Evolutionary conservation across 2,888 invertebrate genomes (phyloP).

Genomic region (Epistrophella euchroma): DNA sequence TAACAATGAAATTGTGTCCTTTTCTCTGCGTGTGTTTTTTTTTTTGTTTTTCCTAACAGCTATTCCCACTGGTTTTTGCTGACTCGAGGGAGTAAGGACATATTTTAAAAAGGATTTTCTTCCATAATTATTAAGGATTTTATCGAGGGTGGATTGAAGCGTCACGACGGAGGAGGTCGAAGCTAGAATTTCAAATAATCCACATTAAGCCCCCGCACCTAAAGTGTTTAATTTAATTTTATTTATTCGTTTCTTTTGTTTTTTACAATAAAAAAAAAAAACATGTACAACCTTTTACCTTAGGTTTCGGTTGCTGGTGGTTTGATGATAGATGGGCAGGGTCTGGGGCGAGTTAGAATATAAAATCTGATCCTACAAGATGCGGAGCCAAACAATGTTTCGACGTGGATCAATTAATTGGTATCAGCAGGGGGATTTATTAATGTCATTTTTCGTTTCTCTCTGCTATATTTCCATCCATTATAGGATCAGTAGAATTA

Average conservation of each 20-base stretch:
- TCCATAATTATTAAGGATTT: conserved; percentile 56
- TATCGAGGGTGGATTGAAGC: conserved; percentile 60
- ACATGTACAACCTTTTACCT: not conserved
- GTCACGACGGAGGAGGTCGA: conserved; percentile 10
- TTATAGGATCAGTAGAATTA: not conserved
- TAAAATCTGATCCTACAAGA: not conserved
- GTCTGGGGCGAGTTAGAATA: not conserved
- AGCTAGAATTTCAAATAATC: conserved; percentile 6
- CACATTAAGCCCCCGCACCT: conserved; percentile 5
- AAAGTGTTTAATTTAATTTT: conserved; percentile 32
- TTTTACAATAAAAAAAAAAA: not conserved
- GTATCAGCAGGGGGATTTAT: conserved; percentile 18
- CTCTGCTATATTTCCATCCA: not conserved
- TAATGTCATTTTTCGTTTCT: conserved; percentile 17
- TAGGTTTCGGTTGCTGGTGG: not conserved
- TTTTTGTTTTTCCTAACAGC: not conserved
- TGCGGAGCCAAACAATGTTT: not conserved
- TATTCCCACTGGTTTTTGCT: conserved; percentile 8
- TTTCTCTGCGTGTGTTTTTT: not conserved
- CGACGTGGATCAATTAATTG: conserved; percentile 32
- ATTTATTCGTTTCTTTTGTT: conserved; percentile 2
- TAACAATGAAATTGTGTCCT: conserved; percentile 30
- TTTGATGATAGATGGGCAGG: no score
- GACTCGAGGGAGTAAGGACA: conserved; percentile 7
- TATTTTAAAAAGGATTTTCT: conserved; percentile 52